phyloP scores from a whole-genome alignment of 1,140 invertebrate genomes.

The Orius insidiosus region DNA sequence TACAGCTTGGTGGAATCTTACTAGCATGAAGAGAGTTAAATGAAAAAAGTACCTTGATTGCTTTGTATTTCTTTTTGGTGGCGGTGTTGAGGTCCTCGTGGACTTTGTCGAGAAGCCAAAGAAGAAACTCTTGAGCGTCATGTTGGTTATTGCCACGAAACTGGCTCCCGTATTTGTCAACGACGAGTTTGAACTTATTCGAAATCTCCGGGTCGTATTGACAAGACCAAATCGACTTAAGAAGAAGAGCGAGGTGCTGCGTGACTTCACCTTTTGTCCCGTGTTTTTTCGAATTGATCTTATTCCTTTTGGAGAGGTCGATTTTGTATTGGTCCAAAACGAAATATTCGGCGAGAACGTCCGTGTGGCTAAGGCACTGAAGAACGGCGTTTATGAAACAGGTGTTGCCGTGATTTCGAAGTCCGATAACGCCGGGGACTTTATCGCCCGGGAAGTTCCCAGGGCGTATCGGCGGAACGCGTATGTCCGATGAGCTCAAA shows the following conservation, averaged over 20 bases:
- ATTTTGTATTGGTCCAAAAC: slow-evolving; percentile 83
- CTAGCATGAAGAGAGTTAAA: no score
- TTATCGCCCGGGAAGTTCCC: slow-evolving; percentile 50
- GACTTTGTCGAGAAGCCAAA: slow-evolving; percentile 92
- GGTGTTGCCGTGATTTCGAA: slow-evolving; percentile 90
- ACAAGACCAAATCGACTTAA: slow-evolving; percentile 88
- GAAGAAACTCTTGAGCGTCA: slow-evolving; percentile 92
- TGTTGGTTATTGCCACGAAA: slow-evolving; percentile 82
- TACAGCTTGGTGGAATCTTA: no score
- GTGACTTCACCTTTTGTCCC: slow-evolving; percentile 86
- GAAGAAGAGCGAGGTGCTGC: slow-evolving; percentile 70
- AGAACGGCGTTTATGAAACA: slow-evolving; percentile 93
- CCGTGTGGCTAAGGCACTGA: slow-evolving; percentile 86
- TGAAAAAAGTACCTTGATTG: slow-evolving; percentile 82
- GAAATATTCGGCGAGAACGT: slow-evolving; percentile 86
- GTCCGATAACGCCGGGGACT: slow-evolving; percentile 70
- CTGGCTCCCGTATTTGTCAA: slow-evolving; percentile 77
- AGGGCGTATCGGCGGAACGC: slow-evolving; percentile 47
- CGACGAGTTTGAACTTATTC: slow-evolving; percentile 53
- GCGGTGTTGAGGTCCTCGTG: slow-evolving; percentile 93
- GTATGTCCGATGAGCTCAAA: slow-evolving; percentile 25
- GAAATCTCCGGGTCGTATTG: slow-evolving; percentile 79
- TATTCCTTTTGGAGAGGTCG: slow-evolving; percentile 69
- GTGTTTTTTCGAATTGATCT: slow-evolving; percentile 76
- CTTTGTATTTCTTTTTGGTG: slow-evolving; percentile 81